A percentile compares a stretch with the other conserved stretches of the same genome.
phyloP scores from a whole-genome alignment of 92 coral and sea anemone species.

The Porites cylindrica region DNA sequence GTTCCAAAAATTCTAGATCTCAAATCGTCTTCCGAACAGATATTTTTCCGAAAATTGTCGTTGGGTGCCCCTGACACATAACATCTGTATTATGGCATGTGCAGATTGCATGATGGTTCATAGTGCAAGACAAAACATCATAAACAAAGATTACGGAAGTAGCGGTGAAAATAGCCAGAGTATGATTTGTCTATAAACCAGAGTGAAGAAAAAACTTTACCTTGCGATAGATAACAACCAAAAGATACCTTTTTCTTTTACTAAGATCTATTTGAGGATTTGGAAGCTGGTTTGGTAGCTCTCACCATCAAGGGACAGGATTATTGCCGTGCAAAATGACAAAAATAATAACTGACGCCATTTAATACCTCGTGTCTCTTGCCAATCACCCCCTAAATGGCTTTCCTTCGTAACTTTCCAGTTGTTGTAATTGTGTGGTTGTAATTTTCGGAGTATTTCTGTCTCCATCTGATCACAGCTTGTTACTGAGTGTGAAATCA shows the following conservation, averaged over 20 bases:
- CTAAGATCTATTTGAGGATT: too few relatives aligned
- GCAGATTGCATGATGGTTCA: too few relatives aligned
- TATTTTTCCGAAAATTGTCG: too few relatives aligned
- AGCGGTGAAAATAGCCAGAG: not conserved
- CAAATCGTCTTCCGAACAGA: too few relatives aligned
- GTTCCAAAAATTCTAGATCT: too few relatives aligned
- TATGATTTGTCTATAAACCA: too few relatives aligned
- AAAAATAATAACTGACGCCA: not conserved
- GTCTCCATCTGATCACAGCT: constrained; percentile 11
- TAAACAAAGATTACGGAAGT: too few relatives aligned
- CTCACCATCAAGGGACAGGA: not conserved
- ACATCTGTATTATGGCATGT: too few relatives aligned
- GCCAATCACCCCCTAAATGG: not conserved
- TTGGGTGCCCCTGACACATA: too few relatives aligned
- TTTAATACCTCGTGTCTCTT: not conserved
- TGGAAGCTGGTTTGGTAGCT: not conserved
- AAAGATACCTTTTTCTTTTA: too few relatives aligned
- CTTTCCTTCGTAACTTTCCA: not conserved
- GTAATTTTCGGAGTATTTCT: constrained; percentile 18
- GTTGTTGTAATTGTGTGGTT: not conserved
- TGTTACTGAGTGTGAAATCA: constrained; percentile 22
- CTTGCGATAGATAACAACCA: not conserved
- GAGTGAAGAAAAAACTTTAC: not conserved
- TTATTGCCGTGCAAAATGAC: not conserved
- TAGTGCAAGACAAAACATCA: too few relatives aligned